A percentile compares a stretch with the other conserved stretches of the same genome.
phyloP scores from a whole-genome alignment of 2,797 vertebrate genomes.

The Setipinna tenuifilis region DNA sequence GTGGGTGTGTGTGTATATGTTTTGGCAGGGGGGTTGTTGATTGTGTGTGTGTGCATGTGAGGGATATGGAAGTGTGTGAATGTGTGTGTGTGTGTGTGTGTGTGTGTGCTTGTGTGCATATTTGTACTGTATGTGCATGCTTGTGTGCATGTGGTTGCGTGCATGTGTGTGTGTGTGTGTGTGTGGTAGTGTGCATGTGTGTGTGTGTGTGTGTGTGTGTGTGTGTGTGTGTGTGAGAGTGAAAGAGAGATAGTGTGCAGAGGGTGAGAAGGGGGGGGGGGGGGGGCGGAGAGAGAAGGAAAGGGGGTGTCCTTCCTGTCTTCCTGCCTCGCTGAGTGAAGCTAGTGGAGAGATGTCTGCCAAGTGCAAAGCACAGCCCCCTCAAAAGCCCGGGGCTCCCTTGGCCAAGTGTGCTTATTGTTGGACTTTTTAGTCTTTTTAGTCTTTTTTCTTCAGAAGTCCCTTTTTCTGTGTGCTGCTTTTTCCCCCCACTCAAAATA shows the following conservation, averaged over 20 bases:
- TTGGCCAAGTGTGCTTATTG: neutral
- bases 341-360: neutral
- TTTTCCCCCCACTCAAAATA: neutral
- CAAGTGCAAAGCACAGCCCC: constrained; percentile 7
- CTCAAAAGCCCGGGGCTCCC: neutral
- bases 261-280: neutral
- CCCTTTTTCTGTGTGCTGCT: neutral
- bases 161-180: too few species aligned
- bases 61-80: neutral
- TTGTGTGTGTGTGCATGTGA: neutral
- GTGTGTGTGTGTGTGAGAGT: too few species aligned
- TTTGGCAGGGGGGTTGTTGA: too few species aligned
- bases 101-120: neutral
- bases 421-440: neutral
- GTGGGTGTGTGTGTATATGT: too few species aligned
- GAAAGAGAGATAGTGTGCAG: too few species aligned
- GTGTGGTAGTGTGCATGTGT: too few species aligned
- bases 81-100: neutral
- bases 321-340: constrained; percentile 28
- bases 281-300: neutral
- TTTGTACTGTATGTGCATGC: neutral
- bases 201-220: too few species aligned
- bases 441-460: too few species aligned
- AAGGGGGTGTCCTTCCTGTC: constrained; percentile 59
- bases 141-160: too few species aligned